Conservation (phyloP, 1,140 invertebrate species). For the Cydia pomonella region DNA sequence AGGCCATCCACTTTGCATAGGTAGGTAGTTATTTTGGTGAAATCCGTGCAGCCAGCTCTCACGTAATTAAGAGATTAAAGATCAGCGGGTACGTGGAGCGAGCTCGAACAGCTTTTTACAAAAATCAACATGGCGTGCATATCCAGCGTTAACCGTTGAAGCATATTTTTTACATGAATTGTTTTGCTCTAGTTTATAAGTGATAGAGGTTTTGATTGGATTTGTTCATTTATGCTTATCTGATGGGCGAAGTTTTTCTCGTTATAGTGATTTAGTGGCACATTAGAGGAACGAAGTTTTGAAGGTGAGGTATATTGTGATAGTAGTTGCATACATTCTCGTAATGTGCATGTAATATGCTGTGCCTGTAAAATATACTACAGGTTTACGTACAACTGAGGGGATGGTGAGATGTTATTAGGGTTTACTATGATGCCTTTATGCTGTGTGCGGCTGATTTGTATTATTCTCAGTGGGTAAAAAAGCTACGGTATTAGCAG, state of each 20-base stretch:
- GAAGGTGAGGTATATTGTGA: background rate
- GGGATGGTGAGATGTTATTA: too few species aligned
- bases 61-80: conserved; percentile 65
- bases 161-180: background rate
- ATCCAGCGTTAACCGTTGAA: conserved; percentile 7
- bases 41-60: conserved; percentile 50
- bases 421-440: too few species aligned
- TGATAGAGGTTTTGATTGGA: conserved; percentile 6
- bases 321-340: background rate
- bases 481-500: too few species aligned
- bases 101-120: conserved; percentile 43
- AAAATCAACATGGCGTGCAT: conserved; percentile 32
- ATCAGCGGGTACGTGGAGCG: conserved; percentile 46
- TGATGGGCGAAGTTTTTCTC: conserved; percentile 5
- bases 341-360: too few species aligned
- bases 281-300: conserved; percentile 13
- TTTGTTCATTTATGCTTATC: background rate
- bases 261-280: conserved; percentile 15
- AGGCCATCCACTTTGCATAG: conserved; percentile 51
- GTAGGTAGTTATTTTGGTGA: conserved; percentile 51
- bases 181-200: conserved; percentile 6
- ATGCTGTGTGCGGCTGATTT: too few species aligned
- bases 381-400: too few species aligned
- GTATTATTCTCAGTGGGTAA: too few species aligned
- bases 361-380: too few species aligned